Conservation (phyloP, 2,797 vertebrate species). For the Mormyrops boulengeri region DNA sequence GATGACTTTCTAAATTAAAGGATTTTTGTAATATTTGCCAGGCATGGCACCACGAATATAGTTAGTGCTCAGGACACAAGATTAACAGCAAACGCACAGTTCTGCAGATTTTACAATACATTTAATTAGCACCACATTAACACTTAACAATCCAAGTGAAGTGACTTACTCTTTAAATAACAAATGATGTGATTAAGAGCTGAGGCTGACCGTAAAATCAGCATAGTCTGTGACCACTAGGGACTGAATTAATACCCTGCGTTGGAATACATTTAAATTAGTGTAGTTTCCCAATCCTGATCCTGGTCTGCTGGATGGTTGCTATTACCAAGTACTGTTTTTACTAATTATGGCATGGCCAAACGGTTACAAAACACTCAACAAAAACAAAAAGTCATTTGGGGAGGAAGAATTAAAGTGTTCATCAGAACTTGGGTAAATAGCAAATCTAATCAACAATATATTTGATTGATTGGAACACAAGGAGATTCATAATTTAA, state of each 20-base stretch:
- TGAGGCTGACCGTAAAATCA: background rate
- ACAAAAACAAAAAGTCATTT: background rate
- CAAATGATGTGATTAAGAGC: background rate
- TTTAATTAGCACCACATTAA: background rate
- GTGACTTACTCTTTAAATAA: background rate
- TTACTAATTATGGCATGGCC: background rate
- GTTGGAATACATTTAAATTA: background rate
- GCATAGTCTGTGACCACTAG: background rate
- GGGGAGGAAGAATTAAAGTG: no score
- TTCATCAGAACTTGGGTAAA: background rate
- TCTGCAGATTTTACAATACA: background rate
- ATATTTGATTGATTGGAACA: background rate
- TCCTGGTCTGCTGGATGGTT: background rate
- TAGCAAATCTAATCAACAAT: background rate
- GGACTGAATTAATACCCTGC: background rate
- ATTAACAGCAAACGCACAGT: background rate
- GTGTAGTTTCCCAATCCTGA: background rate
- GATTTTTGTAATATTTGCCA: background rate
- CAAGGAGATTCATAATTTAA: background rate
- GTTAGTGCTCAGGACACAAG: background rate
- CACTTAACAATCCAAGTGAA: background rate
- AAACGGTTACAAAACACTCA: background rate
- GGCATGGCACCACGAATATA: background rate
- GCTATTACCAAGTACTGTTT: background rate
- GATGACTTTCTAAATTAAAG: background rate